Evolutionary conservation across 2,797 vertebrate genomes (phyloP).

Genomic region (Stomatorhinus walkeri): DNA sequence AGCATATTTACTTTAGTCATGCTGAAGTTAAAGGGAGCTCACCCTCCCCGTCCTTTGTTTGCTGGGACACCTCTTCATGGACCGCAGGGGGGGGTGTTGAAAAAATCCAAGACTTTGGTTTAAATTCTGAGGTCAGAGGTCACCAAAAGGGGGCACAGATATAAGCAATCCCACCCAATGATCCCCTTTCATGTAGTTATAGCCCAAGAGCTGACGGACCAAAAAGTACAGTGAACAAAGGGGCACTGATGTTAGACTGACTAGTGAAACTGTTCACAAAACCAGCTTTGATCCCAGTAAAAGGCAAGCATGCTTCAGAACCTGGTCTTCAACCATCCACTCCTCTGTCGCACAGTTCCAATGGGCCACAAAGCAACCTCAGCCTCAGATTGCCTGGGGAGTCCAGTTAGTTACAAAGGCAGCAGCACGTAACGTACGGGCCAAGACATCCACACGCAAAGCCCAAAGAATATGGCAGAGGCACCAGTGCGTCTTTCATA

Average conservation of each 20-base stretch:
- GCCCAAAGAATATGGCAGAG: neutral
- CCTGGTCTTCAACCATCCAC: neutral
- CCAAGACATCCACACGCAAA: neutral
- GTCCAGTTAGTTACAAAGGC: neutral
- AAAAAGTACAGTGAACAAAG: slow-evolving; percentile 35
- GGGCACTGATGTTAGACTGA: neutral
- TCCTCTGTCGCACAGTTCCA: neutral
- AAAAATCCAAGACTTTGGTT: neutral
- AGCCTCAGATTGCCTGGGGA: neutral
- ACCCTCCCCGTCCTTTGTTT: neutral
- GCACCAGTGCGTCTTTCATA: neutral
- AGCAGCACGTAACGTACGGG: neutral
- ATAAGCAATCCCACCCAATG: slow-evolving; percentile 17
- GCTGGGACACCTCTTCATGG: neutral
- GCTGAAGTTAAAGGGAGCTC: neutral
- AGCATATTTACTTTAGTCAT: neutral
- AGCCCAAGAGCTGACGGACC: slow-evolving; percentile 44
- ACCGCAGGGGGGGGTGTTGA: neutral
- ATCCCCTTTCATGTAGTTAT: slow-evolving; percentile 50
- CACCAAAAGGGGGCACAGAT: neutral
- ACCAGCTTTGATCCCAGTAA: slow-evolving; percentile 35
- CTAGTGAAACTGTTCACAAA: neutral
- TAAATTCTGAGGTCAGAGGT: neutral
- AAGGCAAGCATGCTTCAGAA: neutral
- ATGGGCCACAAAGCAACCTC: neutral